phyloP scores from a whole-genome alignment of 2,888 invertebrate species.

The Biston stratarius region DNA sequence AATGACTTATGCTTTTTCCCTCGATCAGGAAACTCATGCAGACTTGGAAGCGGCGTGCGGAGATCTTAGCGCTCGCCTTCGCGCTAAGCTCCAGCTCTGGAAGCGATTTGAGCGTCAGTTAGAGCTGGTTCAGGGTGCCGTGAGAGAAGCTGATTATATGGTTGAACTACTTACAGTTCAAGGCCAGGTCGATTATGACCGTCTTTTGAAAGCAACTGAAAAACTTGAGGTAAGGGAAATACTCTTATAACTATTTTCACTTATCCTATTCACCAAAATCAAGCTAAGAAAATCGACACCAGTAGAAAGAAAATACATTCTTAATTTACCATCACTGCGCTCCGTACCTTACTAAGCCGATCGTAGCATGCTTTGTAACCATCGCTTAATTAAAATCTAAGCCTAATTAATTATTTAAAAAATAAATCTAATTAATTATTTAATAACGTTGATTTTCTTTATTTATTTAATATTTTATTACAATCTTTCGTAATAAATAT shows the following conservation, averaged over 20 bases:
- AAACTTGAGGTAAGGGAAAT: constrained; percentile 90
- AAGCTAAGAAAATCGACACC: background rate
- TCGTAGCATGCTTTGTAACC: no score
- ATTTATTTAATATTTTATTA: no score
- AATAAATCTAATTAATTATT: no score
- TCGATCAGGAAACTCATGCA: constrained; percentile 89
- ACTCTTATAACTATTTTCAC: background rate
- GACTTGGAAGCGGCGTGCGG: constrained; percentile 90
- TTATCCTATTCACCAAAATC: background rate
- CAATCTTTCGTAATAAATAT: no score
- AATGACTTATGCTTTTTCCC: background rate
- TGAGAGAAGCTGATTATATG: constrained; percentile 95
- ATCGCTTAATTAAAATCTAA: no score
- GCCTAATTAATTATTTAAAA: no score
- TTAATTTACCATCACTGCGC: no score
- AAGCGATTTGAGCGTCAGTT: constrained; percentile 91
- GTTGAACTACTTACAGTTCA: constrained; percentile 94
- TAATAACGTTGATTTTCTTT: no score
- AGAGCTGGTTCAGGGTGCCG: constrained; percentile 92
- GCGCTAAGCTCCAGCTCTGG: constrained; percentile 90
- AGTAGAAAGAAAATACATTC: no score
- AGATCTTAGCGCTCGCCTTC: constrained; percentile 88
- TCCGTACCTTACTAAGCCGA: no score
- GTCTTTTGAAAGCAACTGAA: constrained; percentile 93
- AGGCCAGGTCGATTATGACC: constrained; percentile 94